phyloP scores from a whole-genome alignment of 64 coral and sea anemone genomes.

The Catalaphyllia jardinei region DNA sequence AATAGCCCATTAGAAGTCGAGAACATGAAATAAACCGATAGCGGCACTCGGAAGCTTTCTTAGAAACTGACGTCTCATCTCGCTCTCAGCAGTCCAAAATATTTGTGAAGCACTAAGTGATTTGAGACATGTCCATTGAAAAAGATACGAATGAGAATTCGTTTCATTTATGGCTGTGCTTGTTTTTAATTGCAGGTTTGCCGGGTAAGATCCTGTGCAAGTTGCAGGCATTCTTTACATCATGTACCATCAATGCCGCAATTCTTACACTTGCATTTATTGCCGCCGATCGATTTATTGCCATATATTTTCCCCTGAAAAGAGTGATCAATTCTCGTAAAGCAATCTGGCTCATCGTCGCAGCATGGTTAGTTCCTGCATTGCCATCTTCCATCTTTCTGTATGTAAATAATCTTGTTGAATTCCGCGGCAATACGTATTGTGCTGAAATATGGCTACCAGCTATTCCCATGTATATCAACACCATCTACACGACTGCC shows the following conservation, averaged over 20 bases:
- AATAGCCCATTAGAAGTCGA: too few species aligned
- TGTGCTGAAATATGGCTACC: slow-evolving; percentile 36
- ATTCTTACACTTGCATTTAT: slow-evolving; percentile 55
- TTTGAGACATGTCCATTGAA: too few species aligned
- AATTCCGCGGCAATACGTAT: background rate
- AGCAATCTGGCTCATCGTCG: slow-evolving; percentile 28
- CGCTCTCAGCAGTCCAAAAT: too few species aligned
- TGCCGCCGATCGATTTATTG: slow-evolving; percentile 52
- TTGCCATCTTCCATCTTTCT: slow-evolving; percentile 16
- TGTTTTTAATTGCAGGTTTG: slow-evolving; percentile 9
- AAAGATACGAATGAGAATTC: background rate
- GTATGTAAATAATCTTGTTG: slow-evolving; percentile 17
- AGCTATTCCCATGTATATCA: background rate
- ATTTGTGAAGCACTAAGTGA: too few species aligned
- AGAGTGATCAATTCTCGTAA: slow-evolving; percentile 33
- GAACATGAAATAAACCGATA: too few species aligned
- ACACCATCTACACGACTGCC: slow-evolving; percentile 28
- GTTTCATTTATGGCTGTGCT: background rate
- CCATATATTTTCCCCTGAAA: slow-evolving; percentile 63
- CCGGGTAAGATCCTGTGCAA: slow-evolving; percentile 41
- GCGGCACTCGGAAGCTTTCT: too few species aligned
- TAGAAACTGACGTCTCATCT: too few species aligned
- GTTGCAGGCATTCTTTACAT: slow-evolving; percentile 19
- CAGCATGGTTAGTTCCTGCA: slow-evolving; percentile 17
- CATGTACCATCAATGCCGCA: slow-evolving; percentile 6